These are phyloP conservation scores for Blera fallax DNA, from an alignment of 2,888 invertebrate species.

Conservation along the genomic window DNA sequence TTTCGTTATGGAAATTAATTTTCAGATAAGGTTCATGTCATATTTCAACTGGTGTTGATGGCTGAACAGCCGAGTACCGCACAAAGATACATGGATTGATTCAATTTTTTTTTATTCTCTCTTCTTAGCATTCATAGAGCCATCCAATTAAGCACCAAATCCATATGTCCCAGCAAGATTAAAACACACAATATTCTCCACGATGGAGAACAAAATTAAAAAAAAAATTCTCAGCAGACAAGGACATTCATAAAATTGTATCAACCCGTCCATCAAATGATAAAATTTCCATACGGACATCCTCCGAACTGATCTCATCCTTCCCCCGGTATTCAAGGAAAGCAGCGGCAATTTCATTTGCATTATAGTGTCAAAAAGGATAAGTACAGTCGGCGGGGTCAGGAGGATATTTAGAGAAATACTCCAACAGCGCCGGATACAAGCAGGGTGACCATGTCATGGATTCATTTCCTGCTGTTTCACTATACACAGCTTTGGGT, in stretches of 20 bases:
- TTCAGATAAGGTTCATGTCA: constrained; percentile 43
- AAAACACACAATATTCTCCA: not conserved
- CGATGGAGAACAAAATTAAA: not conserved
- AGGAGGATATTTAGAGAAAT: constrained; percentile 32
- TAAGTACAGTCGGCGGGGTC: constrained; percentile 16
- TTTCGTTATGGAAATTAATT: constrained; percentile 55
- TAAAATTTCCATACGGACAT: constrained; percentile 61
- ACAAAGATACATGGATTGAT: not conserved
- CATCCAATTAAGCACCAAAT: constrained; percentile 29
- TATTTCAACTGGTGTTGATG: constrained; percentile 60
- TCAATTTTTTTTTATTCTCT: not conserved
- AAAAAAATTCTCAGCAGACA: constrained; percentile 4
- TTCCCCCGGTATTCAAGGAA: constrained; percentile 33
- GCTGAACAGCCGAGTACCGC: constrained; percentile 13
- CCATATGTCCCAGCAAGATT: not conserved
- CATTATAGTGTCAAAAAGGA: constrained; percentile 58
- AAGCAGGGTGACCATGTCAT: constrained; percentile 58
- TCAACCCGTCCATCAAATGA: constrained; percentile 61
- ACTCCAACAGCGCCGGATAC: constrained; percentile 44
- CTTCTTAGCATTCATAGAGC: not conserved
- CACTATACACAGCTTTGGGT: constrained; percentile 3
- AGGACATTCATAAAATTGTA: constrained; percentile 59
- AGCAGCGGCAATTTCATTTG: constrained; percentile 57
- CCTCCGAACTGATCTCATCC: constrained; percentile 37
- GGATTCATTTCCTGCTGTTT: constrained; percentile 63